phyloP scores from a whole-genome alignment of 2,888 invertebrate species.

The Leucophora obtusa region DNA sequence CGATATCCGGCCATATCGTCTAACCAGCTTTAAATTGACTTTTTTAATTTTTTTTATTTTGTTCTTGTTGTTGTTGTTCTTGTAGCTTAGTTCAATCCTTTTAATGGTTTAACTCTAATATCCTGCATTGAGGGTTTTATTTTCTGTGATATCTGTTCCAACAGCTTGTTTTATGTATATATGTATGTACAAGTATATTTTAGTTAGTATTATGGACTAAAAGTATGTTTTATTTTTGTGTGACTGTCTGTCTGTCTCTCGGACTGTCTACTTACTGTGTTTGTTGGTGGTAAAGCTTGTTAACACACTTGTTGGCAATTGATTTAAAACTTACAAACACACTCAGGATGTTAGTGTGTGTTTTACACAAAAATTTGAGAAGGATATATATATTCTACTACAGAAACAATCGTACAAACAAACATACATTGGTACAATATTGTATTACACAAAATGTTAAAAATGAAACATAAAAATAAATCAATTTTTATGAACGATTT shows the following conservation, averaged over 20 bases:
- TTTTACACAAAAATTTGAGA: slow-evolving; percentile 27
- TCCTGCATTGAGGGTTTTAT: slow-evolving; percentile 54
- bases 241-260: slow-evolving; percentile 13
- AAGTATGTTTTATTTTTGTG: slow-evolving; percentile 19
- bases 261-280: slow-evolving; percentile 28
- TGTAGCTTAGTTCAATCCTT: slow-evolving; percentile 49
- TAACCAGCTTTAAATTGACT: slow-evolving; percentile 55
- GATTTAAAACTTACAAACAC: slow-evolving; percentile 46
- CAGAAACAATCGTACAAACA: neutral
- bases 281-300: slow-evolving; percentile 54
- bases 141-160: slow-evolving; percentile 41
- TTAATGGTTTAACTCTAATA: slow-evolving; percentile 55
- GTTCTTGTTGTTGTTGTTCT: slow-evolving; percentile 19
- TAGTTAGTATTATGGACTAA: slow-evolving; percentile 4
- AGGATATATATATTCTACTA: slow-evolving; percentile 18
- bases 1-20: slow-evolving; percentile 59
- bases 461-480: neutral
- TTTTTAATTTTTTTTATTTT: slow-evolving; percentile 8
- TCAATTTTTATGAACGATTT: neutral
- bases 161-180: slow-evolving; percentile 14
- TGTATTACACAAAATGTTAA: neutral
- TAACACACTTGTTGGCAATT: slow-evolving; percentile 60
- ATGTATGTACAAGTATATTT: neutral
- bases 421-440: neutral
- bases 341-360: slow-evolving; percentile 28